A percentile compares a stretch with the other conserved stretches of the same genome.
phyloP scores from a whole-genome alignment of 2,888 invertebrate species.

The Arge pagana region DNA sequence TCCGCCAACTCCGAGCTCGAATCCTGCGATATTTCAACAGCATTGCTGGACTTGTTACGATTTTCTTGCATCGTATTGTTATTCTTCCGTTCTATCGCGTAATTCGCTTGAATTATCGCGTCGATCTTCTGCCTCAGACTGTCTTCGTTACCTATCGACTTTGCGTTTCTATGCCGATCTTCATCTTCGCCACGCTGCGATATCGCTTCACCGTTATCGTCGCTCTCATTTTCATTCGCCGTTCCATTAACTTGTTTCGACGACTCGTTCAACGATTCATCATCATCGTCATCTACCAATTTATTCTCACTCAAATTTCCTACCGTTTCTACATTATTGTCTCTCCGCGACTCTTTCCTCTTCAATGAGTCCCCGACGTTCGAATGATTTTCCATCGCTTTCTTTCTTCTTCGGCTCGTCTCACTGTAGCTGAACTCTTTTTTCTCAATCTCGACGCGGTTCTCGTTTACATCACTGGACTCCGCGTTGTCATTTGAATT shows the following conservation, averaged over 20 bases:
- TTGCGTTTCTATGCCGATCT: neutral
- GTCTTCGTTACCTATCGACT: conserved; percentile 1
- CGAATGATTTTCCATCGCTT: too few relatives aligned
- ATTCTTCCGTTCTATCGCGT: conserved; percentile 45
- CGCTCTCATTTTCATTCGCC: neutral
- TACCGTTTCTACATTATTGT: too few relatives aligned
- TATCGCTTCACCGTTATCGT: neutral
- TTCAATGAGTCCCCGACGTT: too few relatives aligned
- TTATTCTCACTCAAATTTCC: too few relatives aligned
- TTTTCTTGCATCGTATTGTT: conserved; percentile 31
- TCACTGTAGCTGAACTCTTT: too few relatives aligned
- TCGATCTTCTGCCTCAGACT: conserved; percentile 37
- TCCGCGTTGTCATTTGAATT: neutral
- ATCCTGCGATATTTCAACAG: conserved; percentile 1
- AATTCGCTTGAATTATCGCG: conserved; percentile 47
- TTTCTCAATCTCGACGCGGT: neutral
- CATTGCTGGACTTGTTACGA: conserved; percentile 4
- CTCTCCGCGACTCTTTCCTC: neutral
- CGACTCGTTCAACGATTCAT: too few relatives aligned
- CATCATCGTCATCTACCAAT: too few relatives aligned
- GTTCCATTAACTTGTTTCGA: neutral
- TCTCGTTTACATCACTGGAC: neutral
- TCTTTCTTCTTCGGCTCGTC: too few relatives aligned
- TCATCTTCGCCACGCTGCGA: neutral
- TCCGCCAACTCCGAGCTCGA: conserved; percentile 17